Conservation (phyloP, 2,888 invertebrate genomes). For the Phyllotreta striolata region DNA sequence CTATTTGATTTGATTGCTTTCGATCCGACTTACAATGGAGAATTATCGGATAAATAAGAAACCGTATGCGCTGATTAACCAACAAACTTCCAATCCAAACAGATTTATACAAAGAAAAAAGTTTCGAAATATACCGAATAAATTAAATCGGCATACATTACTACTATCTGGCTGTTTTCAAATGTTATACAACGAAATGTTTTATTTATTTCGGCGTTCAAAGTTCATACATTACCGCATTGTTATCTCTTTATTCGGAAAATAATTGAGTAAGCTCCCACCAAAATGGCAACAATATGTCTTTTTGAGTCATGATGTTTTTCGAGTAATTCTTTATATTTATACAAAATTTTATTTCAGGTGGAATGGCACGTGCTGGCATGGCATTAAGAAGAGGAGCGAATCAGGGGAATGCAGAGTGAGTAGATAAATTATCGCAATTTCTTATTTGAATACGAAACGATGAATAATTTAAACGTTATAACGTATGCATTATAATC, state of each 20-base stretch:
- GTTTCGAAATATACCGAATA: too few species aligned
- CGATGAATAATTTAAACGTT: background rate
- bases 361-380: constrained; percentile 80
- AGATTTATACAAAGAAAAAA: too few species aligned
- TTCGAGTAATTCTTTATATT: too few species aligned
- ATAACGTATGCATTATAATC: background rate
- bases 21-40: constrained; percentile 2
- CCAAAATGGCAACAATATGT: too few species aligned
- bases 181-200: too few species aligned
- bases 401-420: constrained; percentile 77
- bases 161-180: too few species aligned
- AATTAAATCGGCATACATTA: too few species aligned
- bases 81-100: background rate
- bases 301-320: too few species aligned
- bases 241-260: too few species aligned
- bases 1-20: constrained; percentile 5
- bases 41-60: constrained; percentile 4
- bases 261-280: too few species aligned
- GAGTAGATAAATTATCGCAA: constrained; percentile 59
- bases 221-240: too few species aligned
- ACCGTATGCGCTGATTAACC: constrained; percentile 7
- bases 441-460: constrained; percentile 14
- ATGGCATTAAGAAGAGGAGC: constrained; percentile 76
- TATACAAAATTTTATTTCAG: constrained; percentile 49
- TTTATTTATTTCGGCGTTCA: too few species aligned